Evolutionary conservation across 2,888 invertebrate genomes (phyloP).

Genomic region (Endotricha flammealis): DNA sequence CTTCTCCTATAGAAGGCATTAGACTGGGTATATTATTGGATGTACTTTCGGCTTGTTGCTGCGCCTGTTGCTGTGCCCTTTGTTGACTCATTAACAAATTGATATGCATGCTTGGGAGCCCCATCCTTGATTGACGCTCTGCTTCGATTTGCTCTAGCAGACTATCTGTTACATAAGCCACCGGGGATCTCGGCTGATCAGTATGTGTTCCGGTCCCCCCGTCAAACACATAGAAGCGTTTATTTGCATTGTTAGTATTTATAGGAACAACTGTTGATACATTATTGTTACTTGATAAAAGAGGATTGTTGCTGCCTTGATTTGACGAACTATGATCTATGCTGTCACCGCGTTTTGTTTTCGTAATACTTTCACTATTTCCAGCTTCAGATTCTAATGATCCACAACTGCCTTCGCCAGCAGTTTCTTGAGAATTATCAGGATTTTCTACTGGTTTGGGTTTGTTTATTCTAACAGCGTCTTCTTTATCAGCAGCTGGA

Average conservation of each 20-base stretch:
- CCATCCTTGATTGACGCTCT: slow-evolving; percentile 67
- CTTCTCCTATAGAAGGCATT: slow-evolving; percentile 76
- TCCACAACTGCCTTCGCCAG: slow-evolving; percentile 68
- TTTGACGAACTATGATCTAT: slow-evolving; percentile 71
- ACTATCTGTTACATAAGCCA: slow-evolving; percentile 69
- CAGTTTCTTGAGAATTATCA: slow-evolving; percentile 59
- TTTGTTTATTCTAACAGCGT: slow-evolving; percentile 39
- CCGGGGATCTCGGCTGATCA: slow-evolving; percentile 66
- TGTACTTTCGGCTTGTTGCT: slow-evolving; percentile 47
- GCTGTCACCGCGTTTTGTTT: slow-evolving; percentile 60
- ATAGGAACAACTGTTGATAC: slow-evolving; percentile 67
- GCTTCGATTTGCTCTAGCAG: slow-evolving; percentile 69
- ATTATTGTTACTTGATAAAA: slow-evolving; percentile 66
- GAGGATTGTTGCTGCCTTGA: slow-evolving; percentile 72
- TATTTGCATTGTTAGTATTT: slow-evolving; percentile 58
- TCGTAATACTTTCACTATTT: slow-evolving; percentile 54
- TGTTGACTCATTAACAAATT: slow-evolving; percentile 65
- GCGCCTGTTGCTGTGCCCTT: slow-evolving; percentile 50
- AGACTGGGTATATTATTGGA: slow-evolving; percentile 57
- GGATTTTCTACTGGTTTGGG: slow-evolving; percentile 51
- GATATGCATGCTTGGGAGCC: slow-evolving; percentile 71
- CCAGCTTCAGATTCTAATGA: slow-evolving; percentile 68
- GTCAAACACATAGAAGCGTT: slow-evolving; percentile 69
- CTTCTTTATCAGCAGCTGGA: too few species aligned
- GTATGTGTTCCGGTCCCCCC: slow-evolving; percentile 56